Evolutionary conservation across 2,888 invertebrate genomes (phyloP), one percentile per base, ranked within the genome.

Genomic region (Habroteleia sp.): DNA sequence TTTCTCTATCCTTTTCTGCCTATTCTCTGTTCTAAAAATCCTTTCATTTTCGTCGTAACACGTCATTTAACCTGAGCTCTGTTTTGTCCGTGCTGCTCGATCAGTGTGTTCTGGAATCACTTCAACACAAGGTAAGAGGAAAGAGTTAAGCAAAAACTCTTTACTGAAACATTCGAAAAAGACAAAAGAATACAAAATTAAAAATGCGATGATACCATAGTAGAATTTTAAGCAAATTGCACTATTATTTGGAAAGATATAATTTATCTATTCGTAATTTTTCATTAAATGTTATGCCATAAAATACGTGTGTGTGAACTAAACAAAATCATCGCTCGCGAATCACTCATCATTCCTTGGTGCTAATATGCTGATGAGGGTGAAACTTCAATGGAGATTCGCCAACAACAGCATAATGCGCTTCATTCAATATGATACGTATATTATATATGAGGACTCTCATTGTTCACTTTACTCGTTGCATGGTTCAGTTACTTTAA

Each of bases 71-170:
- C 87, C 90, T 92, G 90, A 91, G 89, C 90, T 92, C 92, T 89
- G 87, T 92, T 91, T 92, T 90, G 87, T 91, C 92, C 92, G 91
- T 93, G 94, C 94, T 94, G 94, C 94, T 89, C 89, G 84, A 84
- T 92, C 95, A 97, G 97, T 96, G 95, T 96, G 93, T 97, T 97
- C 94, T 97, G 97, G 97, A 97, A 96, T 93, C 96, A 97, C 95
- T 97, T 97, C 95, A 97, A 97, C 91, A 95, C 96, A 93, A 97
- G 97, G 97, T 97, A 97, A 97, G 96, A 93, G 89, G 69, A 65
- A 58, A 52, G 69, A 73, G 72, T 73, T 44, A 23, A 50, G 27
- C 52, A 65, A 50, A 65, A 58, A 50, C 37, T 60, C 71, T 60
- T 69, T 60, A 54, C 41, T 54, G 39, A 75, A 71, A 62, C 42